A percentile compares a stretch with the other conserved stretches of the same genome.
Evolutionary conservation across 1,140 invertebrate species (phyloP).

Genomic region (Caenorhabditis remanei): DNA sequence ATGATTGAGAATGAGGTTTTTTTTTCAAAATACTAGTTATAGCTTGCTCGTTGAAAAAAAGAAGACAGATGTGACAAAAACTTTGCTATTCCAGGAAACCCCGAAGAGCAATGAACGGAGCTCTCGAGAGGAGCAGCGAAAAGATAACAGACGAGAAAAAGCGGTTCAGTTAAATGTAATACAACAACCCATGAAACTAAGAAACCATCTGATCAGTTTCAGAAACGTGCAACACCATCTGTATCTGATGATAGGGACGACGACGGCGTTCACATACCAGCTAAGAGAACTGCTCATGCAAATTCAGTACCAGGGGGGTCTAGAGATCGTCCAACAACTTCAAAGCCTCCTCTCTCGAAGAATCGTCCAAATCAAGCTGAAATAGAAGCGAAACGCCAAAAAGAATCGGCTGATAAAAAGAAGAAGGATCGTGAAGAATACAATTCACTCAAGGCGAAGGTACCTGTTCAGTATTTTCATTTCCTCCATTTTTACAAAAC

Average conservation of each 20-base stretch:
- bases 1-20: no score
- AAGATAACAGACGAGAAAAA: not conserved
- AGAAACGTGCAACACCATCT: not conserved
- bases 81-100: not conserved
- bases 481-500: no score
- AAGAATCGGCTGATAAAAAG: not conserved
- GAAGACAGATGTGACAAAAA: no score
- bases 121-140: not conserved
- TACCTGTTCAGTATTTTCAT: not conserved
- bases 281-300: conserved; percentile 10
- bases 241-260: not conserved
- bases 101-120: not conserved
- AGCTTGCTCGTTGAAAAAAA: no score
- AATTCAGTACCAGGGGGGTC: conserved; percentile 4
- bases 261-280: conserved; percentile 5
- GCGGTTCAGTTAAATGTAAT: not conserved
- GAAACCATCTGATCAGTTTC: not conserved
- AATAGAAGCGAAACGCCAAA: not conserved
- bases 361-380: conserved; percentile 4
- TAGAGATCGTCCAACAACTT: not conserved
- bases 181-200: not conserved
- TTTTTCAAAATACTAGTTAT: no score
- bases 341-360: no score
- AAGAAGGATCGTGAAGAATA: not conserved
- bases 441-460: not conserved